These are phyloP conservation scores for Teleogryllus oceanicus DNA, from an alignment of 2,888 invertebrate genomes.

Conservation along the genomic window DNA sequence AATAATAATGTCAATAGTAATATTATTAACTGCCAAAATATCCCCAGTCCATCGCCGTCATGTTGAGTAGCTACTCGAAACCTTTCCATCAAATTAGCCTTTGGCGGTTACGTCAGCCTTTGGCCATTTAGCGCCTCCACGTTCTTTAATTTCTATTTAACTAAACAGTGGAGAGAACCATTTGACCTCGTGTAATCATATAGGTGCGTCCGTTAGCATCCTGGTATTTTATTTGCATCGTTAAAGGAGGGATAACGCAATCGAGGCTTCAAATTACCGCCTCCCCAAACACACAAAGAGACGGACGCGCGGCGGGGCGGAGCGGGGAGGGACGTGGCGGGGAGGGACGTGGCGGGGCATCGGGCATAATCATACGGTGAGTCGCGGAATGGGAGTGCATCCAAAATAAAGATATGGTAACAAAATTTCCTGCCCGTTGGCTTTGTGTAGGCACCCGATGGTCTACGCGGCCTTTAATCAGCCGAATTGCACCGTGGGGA, in stretches of 20 bases:
- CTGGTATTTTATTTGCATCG: background rate
- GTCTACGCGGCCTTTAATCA: background rate
- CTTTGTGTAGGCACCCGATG: background rate
- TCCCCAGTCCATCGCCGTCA: too few relatives aligned
- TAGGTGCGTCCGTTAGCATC: background rate
- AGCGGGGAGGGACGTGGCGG: too few relatives aligned
- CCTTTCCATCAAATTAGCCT: background rate
- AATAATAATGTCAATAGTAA: too few relatives aligned
- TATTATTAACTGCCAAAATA: too few relatives aligned
- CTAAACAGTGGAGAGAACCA: background rate
- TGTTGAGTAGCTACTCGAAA: too few relatives aligned
- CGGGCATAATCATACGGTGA: background rate
- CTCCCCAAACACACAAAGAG: background rate
- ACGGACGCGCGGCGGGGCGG: background rate
- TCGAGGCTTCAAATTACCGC: conserved; percentile 9
- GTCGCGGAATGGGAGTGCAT: background rate
- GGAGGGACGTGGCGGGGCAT: background rate
- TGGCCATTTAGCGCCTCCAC: background rate
- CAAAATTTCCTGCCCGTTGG: conserved; percentile 18
- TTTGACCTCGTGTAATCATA: background rate
- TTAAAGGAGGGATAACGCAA: background rate
- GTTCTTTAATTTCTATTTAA: conserved; percentile 18
- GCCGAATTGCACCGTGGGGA: conserved; percentile 7
- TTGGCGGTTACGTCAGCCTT: background rate
- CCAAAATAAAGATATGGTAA: conserved; percentile 18